A percentile compares a stretch with the other conserved stretches of the same genome.
phyloP scores from a whole-genome alignment of 2,888 invertebrate genomes.

The Phortica magna region DNA sequence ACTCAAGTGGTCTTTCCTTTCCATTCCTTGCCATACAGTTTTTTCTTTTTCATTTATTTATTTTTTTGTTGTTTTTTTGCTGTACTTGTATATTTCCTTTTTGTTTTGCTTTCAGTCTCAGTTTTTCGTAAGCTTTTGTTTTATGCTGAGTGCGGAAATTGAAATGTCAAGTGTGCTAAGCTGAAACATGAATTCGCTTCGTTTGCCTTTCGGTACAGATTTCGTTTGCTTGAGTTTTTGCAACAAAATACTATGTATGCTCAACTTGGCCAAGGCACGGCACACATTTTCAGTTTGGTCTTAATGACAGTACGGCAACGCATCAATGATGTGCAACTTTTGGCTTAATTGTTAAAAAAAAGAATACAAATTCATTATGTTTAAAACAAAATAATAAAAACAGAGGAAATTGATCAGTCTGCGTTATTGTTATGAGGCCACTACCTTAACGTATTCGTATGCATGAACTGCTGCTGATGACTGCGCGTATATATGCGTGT shows the following conservation, averaged over 20 bases:
- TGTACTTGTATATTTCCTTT: slow-evolving; percentile 41
- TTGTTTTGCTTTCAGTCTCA: slow-evolving; percentile 25
- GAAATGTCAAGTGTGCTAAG: slow-evolving; percentile 61
- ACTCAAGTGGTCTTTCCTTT: slow-evolving; percentile 42
- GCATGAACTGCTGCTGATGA: neutral
- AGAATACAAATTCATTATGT: slow-evolving; percentile 26
- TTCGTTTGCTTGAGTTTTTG: neutral
- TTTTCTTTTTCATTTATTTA: slow-evolving; percentile 40
- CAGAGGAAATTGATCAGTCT: neutral
- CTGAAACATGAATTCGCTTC: neutral
- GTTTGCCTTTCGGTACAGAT: neutral
- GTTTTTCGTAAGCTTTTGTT: slow-evolving; percentile 17
- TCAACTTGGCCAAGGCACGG: neutral
- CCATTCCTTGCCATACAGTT: slow-evolving; percentile 37
- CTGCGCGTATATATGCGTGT: slow-evolving; percentile 29
- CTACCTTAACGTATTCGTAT: neutral
- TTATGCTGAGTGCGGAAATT: slow-evolving; percentile 59
- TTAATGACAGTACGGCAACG: neutral
- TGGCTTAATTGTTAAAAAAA: slow-evolving; percentile 26
- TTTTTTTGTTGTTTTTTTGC: slow-evolving; percentile 38
- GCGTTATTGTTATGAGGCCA: neutral
- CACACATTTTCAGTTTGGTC: neutral
- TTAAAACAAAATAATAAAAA: neutral
- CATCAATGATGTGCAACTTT: neutral
- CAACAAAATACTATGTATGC: neutral